phyloP scores from a whole-genome alignment of 2,888 invertebrate genomes.

The Himalopsyche anomala region DNA sequence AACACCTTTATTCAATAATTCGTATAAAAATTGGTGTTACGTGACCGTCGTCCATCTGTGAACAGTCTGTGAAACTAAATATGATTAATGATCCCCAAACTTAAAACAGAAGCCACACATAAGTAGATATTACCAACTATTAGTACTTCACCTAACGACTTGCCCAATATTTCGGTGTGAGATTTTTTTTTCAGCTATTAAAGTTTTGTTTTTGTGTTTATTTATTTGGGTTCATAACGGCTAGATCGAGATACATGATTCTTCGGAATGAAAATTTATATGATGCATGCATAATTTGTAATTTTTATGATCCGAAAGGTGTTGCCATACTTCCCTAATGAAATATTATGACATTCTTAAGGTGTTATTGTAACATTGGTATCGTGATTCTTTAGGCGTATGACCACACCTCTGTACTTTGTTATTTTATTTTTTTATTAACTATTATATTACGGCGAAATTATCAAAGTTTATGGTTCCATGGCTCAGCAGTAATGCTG shows the following conservation, averaged over 20 bases:
- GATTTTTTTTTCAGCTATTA: constrained; percentile 7
- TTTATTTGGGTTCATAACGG: constrained; percentile 1
- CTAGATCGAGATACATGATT: constrained; percentile 9
- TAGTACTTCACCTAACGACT: not conserved
- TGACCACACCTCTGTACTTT: too few relatives aligned
- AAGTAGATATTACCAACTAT: constrained; percentile 22
- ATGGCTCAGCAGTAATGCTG: too few relatives aligned
- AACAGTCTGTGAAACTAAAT: constrained; percentile 22
- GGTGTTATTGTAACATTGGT: too few relatives aligned
- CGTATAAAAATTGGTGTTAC: not conserved
- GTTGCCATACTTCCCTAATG: constrained; percentile 7
- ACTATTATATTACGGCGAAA: too few relatives aligned
- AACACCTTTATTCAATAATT: constrained; percentile 30
- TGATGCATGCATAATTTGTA: constrained; percentile 20
- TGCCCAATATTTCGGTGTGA: not conserved
- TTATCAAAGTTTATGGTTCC: too few relatives aligned
- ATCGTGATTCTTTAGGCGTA: too few relatives aligned
- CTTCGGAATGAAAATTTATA: constrained; percentile 4
- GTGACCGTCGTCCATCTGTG: constrained; percentile 20
- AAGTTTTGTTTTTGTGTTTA: constrained; percentile 5
- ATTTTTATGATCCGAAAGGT: constrained; percentile 11
- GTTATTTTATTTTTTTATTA: too few relatives aligned
- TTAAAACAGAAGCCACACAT: constrained; percentile 5
- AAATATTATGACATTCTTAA: constrained; percentile 18
- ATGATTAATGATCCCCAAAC: constrained; percentile 5